Percentiles rank a stretch among this genome's conserved stretches.
Evolutionary conservation across 1,140 invertebrate genomes (phyloP).

Genomic region (Lerema accius): DNA sequence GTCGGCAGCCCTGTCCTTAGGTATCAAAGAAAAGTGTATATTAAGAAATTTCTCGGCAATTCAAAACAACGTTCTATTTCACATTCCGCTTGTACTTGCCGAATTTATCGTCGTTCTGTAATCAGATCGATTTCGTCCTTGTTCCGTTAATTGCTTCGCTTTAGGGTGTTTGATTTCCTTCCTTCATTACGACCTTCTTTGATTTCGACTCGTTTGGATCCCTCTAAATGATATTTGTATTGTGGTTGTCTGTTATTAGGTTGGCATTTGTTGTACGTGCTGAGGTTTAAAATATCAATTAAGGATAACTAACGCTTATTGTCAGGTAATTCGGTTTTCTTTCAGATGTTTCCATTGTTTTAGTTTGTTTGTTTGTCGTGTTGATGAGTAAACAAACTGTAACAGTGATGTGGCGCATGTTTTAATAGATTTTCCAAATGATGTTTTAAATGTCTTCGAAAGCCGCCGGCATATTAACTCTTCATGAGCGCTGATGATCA

Average conservation of each 20-base stretch:
- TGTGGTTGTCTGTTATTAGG: not conserved
- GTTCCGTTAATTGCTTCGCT: constrained; percentile 10
- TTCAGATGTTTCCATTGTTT: not conserved
- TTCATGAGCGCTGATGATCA: too few species aligned
- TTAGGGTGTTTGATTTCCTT: constrained; percentile 9
- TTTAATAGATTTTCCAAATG: too few species aligned
- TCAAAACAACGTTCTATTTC: not conserved
- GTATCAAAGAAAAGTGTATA: not conserved
- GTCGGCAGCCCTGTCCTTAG: too few species aligned
- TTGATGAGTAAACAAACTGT: too few species aligned
- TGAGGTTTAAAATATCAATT: not conserved
- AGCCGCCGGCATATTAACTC: too few species aligned
- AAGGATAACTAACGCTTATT: not conserved
- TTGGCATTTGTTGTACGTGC: not conserved
- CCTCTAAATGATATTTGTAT: not conserved
- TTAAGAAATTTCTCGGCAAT: not conserved
- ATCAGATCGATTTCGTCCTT: constrained; percentile 9
- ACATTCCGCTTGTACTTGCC: not conserved
- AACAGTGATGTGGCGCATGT: too few species aligned
- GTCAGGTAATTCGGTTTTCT: not conserved
- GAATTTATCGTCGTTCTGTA: not conserved
- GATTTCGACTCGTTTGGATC: not conserved
- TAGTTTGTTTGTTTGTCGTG: too few species aligned
- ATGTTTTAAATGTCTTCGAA: too few species aligned
- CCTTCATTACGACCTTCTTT: constrained; percentile 7